Base-by-base conservation (phyloP, 2,888 invertebrate species). In the Pseudanteris insignis region DNA sequence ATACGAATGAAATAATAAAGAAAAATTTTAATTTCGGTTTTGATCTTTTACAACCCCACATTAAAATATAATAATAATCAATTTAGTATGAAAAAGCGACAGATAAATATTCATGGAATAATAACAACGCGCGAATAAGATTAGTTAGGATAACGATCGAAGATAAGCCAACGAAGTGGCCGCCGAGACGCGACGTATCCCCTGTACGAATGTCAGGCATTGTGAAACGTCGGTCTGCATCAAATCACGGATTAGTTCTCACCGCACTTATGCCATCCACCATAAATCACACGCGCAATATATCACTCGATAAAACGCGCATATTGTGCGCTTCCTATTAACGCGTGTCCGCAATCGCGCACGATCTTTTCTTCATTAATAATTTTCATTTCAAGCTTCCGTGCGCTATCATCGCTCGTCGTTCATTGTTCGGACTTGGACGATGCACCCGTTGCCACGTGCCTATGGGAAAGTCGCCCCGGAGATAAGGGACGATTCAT, bases 361-460 rank as follows among this genome's bases (percentile, higher is more conserved):
- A 47, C 62, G 55, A 62, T 57, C 62, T 55, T 34, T 40, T 30
- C 46, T 51, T 62, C 62, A 57, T 62, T 62, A 51, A 62, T 57
- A 47, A 62, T 62, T 57, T 62, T 62, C 51, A 37, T 57, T 44
- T 38, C 34, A 24, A 36, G 24, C 43, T 48, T 53, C 54, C 18
- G 26, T 24, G 40, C 28, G 47, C 37, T 61, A 61, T 61, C 55
- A 55, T 51, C 37, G 36, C 43, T 9, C 34, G 50, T 55, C 55
- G 61, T 61, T 50, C 21, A 40, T 10, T 29, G 26, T 48, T 48
- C 48, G 41, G n/a, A n/a, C n/a, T n/a, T 11, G 33, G 29, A 11
- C 36, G 50, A 46, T 51, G 50, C 61, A 51, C 54, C 38, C 55
- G 55, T 12, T 28, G 61, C n/a, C 55, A 61, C 61, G 61, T 61